Conservation (phyloP, 2,888 invertebrate species). For the Aleiodes alternator region DNA sequence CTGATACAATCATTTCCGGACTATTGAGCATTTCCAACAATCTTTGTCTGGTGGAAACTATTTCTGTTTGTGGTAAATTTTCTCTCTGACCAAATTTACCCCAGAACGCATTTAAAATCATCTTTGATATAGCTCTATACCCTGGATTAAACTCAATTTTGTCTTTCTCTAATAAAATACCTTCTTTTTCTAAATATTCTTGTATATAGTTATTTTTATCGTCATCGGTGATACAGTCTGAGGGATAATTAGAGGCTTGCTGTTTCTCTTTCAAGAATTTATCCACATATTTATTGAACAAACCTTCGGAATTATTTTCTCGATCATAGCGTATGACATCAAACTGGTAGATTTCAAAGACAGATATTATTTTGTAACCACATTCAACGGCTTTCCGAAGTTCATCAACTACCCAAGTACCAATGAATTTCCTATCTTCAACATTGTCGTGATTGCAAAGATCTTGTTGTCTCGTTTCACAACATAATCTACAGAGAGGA, state of each 20-base stretch:
- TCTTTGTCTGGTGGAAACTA: conserved; percentile 39
- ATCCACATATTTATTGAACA: conserved; percentile 59
- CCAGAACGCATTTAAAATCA: conserved; percentile 6
- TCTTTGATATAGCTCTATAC: background rate
- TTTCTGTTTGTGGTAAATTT: conserved; percentile 45
- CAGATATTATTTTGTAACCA: too few relatives aligned
- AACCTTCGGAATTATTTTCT: too few relatives aligned
- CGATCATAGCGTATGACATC: conserved; percentile 51
- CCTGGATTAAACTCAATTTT: background rate
- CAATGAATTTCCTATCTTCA: too few relatives aligned
- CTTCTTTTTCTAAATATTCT: conserved; percentile 10
- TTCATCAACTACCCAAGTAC: too few relatives aligned
- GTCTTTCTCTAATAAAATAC: conserved; percentile 6
- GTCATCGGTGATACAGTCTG: background rate
- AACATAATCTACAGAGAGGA: too few relatives aligned
- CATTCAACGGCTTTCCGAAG: too few relatives aligned
- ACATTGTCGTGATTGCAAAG: too few relatives aligned
- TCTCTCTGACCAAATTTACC: conserved; percentile 8
- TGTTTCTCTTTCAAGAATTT: conserved; percentile 64
- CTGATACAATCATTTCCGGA: conserved; percentile 52
- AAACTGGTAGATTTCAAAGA: too few relatives aligned
- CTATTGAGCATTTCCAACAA: conserved; percentile 51
- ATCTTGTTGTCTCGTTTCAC: too few relatives aligned
- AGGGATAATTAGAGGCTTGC: conserved; percentile 46
- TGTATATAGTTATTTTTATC: background rate